Percentiles rank a stretch among this genome's conserved stretches.
These are phyloP conservation scores for Cydia amplana DNA, from an alignment of 1,140 invertebrate genomes.

Conservation along the genomic window DNA sequence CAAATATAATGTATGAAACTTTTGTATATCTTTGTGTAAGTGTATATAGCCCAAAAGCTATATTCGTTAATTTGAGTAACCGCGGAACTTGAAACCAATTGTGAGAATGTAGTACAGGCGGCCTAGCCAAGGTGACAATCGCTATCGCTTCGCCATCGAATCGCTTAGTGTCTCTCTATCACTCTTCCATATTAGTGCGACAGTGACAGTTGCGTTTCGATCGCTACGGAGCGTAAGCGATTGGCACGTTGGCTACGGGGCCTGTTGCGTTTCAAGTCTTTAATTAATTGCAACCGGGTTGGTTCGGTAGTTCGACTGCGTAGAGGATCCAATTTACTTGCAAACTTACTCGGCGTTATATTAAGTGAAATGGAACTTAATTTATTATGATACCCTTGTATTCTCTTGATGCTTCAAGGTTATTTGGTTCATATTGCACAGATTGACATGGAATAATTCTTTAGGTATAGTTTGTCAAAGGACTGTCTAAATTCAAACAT, in stretches of 20 bases:
- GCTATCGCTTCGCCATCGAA: too few relatives aligned
- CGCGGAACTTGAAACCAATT: slow-evolving; percentile 25
- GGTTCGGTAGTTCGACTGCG: slow-evolving; percentile 35
- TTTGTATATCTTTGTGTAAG: background rate
- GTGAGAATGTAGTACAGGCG: slow-evolving; percentile 24
- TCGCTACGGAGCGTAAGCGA: too few relatives aligned
- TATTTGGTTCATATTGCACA: background rate
- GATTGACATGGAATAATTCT: background rate
- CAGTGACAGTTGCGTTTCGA: too few relatives aligned
- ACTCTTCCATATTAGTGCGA: too few relatives aligned
- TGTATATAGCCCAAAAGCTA: background rate
- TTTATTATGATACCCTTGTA: slow-evolving; percentile 10
- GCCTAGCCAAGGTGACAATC: too few relatives aligned
- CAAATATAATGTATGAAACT: too few relatives aligned
- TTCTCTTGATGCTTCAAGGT: background rate
- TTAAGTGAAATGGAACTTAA: slow-evolving; percentile 9
- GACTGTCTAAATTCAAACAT: too few relatives aligned
- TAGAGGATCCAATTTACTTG: slow-evolving; percentile 37
- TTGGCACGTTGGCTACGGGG: too few relatives aligned
- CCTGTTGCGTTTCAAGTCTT: slow-evolving; percentile 36
- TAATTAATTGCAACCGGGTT: slow-evolving; percentile 46
- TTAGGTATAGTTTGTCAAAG: too few relatives aligned
- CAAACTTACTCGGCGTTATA: slow-evolving; percentile 20
- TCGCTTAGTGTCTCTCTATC: too few relatives aligned
- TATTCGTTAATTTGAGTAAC: slow-evolving; percentile 5